phyloP scores from a whole-genome alignment of 2,113 vertebrate genomes.

The Spheniscus mendiculus region DNA sequence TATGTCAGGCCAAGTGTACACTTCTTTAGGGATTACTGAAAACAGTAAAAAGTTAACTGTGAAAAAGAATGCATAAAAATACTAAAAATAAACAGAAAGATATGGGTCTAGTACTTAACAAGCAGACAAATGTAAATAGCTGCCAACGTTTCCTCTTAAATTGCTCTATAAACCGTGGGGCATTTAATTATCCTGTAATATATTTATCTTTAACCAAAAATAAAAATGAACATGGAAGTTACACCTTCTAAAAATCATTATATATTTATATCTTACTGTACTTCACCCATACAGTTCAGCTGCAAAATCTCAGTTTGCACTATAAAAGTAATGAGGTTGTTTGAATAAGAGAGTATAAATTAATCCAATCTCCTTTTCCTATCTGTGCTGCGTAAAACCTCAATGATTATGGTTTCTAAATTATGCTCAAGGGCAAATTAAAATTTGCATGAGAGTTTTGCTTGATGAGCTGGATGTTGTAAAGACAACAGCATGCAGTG shows the following conservation, averaged over 20 bases:
- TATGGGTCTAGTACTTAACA: slow-evolving; percentile 44
- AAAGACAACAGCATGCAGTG: slow-evolving; percentile 89
- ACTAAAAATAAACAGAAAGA: slow-evolving; percentile 69
- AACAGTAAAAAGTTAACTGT: slow-evolving; percentile 81
- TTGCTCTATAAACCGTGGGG: slow-evolving; percentile 50
- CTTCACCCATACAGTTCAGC: slow-evolving; percentile 86
- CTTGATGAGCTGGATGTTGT: slow-evolving; percentile 88
- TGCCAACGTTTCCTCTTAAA: slow-evolving; percentile 46
- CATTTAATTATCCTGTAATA: slow-evolving; percentile 68
- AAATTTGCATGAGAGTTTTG: slow-evolving; percentile 98
- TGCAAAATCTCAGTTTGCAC: slow-evolving; percentile 87
- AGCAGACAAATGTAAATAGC: slow-evolving; percentile 70
- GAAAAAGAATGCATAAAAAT: slow-evolving; percentile 76
- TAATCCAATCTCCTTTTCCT: slow-evolving; percentile 91
- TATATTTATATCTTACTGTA: slow-evolving; percentile 72
- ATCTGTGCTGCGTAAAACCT: slow-evolving; percentile 91
- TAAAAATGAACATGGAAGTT: slow-evolving; percentile 58
- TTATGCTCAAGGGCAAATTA: slow-evolving; percentile 99
- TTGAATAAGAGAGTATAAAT: slow-evolving; percentile 96
- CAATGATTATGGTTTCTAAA: slow-evolving; percentile 99
- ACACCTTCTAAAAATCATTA: slow-evolving; percentile 68
- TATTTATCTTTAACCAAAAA: slow-evolving; percentile 66
- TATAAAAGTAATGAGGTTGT: slow-evolving; percentile 98
- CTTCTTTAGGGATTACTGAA: slow-evolving; percentile 88
- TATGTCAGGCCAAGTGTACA: slow-evolving; percentile 96